Evolutionary conservation across 2,888 invertebrate species (phyloP), one percentile per base, ranked within the genome.

Genomic region (Rhorus exstirpatorius): DNA sequence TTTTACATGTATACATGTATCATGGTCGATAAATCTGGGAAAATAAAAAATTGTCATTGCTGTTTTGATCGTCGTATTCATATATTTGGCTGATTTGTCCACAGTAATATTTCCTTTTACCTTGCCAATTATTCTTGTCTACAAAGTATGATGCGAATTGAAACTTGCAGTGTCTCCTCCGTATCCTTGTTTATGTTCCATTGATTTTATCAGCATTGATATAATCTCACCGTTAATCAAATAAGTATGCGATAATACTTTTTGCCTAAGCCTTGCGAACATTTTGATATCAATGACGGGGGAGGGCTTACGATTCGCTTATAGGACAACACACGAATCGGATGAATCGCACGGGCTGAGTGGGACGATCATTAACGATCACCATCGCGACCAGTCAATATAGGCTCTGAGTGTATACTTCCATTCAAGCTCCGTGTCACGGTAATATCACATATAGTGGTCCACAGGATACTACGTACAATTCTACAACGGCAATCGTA

Each of bases 301-400:
- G 1, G 24, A 44, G 41, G 58, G 35, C n/a, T n/a, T n/a, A n/a
- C n/a, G n/a, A n/a, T n/a, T n/a, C n/a, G n/a, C n/a, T n/a, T n/a
- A n/a, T n/a, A n/a, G n/a, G 55, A 31, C 35, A 44, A 53, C 68
- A 61, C 17, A 67, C 60, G 70, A 83, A 83, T 78, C 80, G 80
- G 72, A 79, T 80, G 82, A 84, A 84, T 81, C 72, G 82, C 58
- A 38, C 35, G 53, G 61, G 60, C 10, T 53, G 83, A 83, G 86
- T 86, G 85, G 86, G 86, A 75, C 79, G 84, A 86, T 86, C 86
- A 86, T 86, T 86, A 86, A 85, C 84, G 83, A 79, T 84, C 80
- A 76, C 79, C 65, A 63, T 81, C 63, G 61, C 60, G 46, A 55
- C 72, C 38, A 61, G 53, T 68, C 8, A 70, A 46, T 76, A 61